These are phyloP conservation scores for Catamblyrhynchus diadema DNA, from an alignment of 2,797 vertebrate genomes.

Conservation along the genomic window DNA sequence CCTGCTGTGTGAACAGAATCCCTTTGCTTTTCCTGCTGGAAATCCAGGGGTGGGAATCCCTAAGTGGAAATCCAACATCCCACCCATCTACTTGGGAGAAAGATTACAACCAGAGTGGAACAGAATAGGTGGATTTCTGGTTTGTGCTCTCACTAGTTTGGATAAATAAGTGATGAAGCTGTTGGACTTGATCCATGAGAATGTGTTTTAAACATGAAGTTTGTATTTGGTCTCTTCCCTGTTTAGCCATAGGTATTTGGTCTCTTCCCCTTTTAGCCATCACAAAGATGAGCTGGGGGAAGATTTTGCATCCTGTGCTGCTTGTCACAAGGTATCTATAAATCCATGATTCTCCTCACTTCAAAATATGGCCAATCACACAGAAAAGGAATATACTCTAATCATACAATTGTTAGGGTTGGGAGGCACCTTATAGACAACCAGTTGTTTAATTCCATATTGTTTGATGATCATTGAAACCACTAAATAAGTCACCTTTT, in stretches of 20 bases:
- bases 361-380: background rate
- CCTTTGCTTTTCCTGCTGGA: background rate
- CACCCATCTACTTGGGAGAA: accelerated
- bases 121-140: background rate
- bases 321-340: background rate
- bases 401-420: no score
- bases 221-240: background rate
- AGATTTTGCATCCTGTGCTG: background rate
- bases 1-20: background rate
- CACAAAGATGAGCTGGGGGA: background rate
- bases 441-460: background rate
- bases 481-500: background rate
- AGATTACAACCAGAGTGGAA: background rate
- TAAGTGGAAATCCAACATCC: background rate
- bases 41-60: background rate
- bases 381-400: background rate
- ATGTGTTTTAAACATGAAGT: background rate
- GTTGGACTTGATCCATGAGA: background rate
- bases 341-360: background rate
- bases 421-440: background rate
- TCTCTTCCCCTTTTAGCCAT: background rate
- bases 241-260: background rate
- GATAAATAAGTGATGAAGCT: background rate
- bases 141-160: background rate
- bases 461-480: background rate